These are phyloP conservation scores for Mastigias papua DNA, from an alignment of 30 jellyfish, hydroid and myxozoan species.

Conservation along the genomic window DNA sequence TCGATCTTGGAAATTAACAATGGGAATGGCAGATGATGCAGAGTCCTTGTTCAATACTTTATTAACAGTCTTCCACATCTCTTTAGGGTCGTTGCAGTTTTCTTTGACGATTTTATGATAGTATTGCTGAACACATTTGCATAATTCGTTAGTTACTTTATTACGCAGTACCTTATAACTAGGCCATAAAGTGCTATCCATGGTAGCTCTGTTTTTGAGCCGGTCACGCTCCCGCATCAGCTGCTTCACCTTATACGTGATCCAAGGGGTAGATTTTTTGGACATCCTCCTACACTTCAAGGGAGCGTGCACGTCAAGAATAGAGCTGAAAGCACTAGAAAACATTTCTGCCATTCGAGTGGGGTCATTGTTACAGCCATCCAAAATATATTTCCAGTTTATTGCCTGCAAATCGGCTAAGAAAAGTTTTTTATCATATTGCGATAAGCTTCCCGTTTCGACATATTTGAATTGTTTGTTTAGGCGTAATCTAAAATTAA, in stretches of 20 bases:
- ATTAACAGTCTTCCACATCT: constrained; percentile 14
- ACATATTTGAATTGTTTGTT: background rate
- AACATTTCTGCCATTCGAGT: background rate
- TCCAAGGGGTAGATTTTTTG: background rate
- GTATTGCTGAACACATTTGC: constrained; percentile 24
- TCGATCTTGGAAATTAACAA: background rate
- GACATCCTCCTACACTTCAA: background rate
- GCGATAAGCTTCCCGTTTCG: background rate
- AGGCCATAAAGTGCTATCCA: constrained; percentile 41
- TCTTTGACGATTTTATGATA: constrained; percentile 4
- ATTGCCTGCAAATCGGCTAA: background rate
- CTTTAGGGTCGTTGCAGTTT: background rate
- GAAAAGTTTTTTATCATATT: background rate
- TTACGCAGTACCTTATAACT: constrained; percentile 23
- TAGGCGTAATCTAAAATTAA: background rate
- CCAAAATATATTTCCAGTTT: background rate
- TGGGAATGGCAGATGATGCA: background rate
- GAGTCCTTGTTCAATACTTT: background rate
- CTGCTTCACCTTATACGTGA: background rate
- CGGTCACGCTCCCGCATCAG: constrained; percentile 20
- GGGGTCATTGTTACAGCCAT: constrained; percentile 11
- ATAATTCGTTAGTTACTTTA: constrained; percentile 5
- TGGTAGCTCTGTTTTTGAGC: constrained; percentile 13
- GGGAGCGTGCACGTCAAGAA: constrained; percentile 7
- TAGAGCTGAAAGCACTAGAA: background rate